Base-by-base conservation (phyloP, 2,113 vertebrate species). In the Parus major region DNA sequence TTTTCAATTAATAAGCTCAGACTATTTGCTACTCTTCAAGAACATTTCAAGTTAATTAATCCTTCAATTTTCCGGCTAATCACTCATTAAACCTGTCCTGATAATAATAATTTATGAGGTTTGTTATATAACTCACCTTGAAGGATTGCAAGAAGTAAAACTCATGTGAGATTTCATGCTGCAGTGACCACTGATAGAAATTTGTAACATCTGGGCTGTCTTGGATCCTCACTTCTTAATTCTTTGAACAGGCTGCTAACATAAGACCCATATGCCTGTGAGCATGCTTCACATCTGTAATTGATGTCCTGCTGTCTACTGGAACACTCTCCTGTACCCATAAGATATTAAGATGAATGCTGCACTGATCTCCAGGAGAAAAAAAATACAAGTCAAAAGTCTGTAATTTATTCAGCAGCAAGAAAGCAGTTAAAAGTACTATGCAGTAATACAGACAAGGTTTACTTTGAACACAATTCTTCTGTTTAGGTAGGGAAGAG, bases 141-240 rank as follows among this genome's bases (percentile, higher is more conserved):
- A 99, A 84, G 98, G 98, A 94, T 99, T 99, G 98, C 98, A 99
- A 41, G 98, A 99, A 97, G 99, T 98, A 86, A 99, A 99, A 95
- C 97, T 99, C 99, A 95, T 98, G 98, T 44, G 99, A 99, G 93
- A 99, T 99, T 98, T 99, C 98, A 55, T 99, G 99, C 97, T 99
- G 98, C 87, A 99, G 95, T 64, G 98, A 98, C 98, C 98, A 99
- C 97, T 99, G 99, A 97, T 98, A 99, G 70, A 99, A 98, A 97
- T 99, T 99, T 98, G 99, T 99, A 90, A 99, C 99, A 84, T 99
- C 99, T 19, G 99, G 99, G 25, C 98, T 99, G 95, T 99, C 99
- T 10, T 99, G 99, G 94, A 99, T 98, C 90, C 98, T 98, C 92
- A 98, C 98, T 92, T 98, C 98, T 9, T 99, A 99, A 72, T 99